These are phyloP conservation scores for Verasper variegatus DNA, from an alignment of 2,113 vertebrate species.

Conservation along the genomic window DNA sequence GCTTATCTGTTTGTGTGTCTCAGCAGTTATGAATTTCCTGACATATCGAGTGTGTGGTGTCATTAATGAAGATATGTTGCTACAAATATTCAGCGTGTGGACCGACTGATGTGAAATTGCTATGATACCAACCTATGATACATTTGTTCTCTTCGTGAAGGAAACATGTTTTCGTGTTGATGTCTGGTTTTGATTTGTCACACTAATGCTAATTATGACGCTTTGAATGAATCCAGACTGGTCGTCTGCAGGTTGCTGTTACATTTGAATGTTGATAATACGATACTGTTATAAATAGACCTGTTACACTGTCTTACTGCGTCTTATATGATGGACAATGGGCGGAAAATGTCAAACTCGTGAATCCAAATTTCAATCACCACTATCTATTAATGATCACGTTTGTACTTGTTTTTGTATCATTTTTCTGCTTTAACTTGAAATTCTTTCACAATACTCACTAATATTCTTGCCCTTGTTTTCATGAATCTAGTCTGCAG, in stretches of 20 bases:
- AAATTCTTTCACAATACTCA: constrained; percentile 1
- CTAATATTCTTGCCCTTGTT: constrained; percentile 7
- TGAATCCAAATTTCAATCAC: background rate
- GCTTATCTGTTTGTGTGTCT: background rate
- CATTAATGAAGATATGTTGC: background rate
- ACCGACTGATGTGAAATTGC: background rate
- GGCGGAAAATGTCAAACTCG: background rate
- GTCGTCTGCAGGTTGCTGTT: constrained; percentile 44
- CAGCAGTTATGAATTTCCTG: background rate
- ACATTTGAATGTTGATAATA: constrained; percentile 30
- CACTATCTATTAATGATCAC: background rate
- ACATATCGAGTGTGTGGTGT: background rate
- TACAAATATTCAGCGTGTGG: background rate
- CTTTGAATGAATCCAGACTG: constrained; percentile 38
- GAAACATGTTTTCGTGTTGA: background rate
- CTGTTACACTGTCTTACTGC: constrained; percentile 43
- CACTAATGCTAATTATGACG: constrained; percentile 9
- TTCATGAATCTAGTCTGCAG: constrained; percentile 4
- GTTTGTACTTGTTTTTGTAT: background rate
- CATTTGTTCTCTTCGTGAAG: background rate
- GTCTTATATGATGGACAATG: constrained; percentile 1
- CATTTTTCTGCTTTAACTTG: background rate
- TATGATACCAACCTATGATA: too few relatives aligned
- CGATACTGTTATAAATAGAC: background rate
- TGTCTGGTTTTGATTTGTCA: background rate